Evolutionary conservation across 2,888 invertebrate species (phyloP).

Genomic region (Azorinus chamasolen): DNA sequence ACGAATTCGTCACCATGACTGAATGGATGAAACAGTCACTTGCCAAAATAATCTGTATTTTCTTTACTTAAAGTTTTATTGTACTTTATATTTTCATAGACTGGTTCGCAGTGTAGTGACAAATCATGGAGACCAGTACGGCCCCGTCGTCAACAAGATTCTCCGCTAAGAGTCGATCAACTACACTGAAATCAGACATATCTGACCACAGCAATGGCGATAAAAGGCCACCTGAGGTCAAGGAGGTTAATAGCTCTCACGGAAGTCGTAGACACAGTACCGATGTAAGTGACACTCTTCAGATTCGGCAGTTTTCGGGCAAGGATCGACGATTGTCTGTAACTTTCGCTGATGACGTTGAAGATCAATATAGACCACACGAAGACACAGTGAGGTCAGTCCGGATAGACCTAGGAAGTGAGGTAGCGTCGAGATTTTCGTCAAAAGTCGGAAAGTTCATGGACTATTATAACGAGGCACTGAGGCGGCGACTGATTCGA

Average conservation of each 20-base stretch:
- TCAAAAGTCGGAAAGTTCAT: constrained; percentile 34
- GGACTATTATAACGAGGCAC: constrained; percentile 52
- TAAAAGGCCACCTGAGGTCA: neutral
- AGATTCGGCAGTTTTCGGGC: neutral
- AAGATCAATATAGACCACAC: neutral
- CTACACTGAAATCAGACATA: neutral
- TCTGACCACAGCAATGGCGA: neutral
- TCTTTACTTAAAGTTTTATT: no score
- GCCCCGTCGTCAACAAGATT: no score
- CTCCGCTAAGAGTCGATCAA: neutral
- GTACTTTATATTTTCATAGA: no score
- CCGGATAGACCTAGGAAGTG: constrained; percentile 18
- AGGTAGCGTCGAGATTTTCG: constrained; percentile 39
- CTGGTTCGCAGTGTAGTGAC: no score
- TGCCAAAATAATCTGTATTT: no score
- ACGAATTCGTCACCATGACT: no score
- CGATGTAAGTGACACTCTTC: neutral
- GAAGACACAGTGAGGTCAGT: neutral
- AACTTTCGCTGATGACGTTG: neutral
- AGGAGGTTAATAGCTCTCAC: neutral
- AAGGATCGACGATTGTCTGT: neutral
- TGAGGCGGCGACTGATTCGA: constrained; percentile 36
- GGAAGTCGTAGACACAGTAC: no score
- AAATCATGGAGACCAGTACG: no score
- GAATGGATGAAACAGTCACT: no score